phyloP scores from a whole-genome alignment of 2,888 invertebrate genomes.

The Spicauda simplicius region DNA sequence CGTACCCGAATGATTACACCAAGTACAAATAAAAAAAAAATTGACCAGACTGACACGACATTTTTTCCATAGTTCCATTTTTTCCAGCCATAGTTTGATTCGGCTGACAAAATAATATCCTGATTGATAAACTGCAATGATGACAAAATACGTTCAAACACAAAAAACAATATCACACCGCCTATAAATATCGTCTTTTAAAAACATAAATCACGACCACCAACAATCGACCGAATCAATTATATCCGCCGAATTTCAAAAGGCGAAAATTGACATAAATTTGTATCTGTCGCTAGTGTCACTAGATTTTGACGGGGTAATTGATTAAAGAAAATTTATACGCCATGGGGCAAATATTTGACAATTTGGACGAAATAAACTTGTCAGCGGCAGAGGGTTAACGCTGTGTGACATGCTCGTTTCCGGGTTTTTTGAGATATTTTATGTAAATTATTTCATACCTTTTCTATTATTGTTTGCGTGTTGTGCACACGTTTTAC shows the following conservation, averaged over 20 bases:
- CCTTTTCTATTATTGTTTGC: too few species aligned
- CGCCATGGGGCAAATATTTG: slow-evolving; percentile 17
- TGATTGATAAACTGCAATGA: too few species aligned
- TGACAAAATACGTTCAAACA: background rate
- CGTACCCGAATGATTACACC: too few species aligned
- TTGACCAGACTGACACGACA: too few species aligned
- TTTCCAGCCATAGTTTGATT: too few species aligned
- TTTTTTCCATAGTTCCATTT: too few species aligned
- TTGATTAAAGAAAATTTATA: slow-evolving; percentile 20
- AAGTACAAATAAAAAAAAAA: too few species aligned
- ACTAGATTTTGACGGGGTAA: background rate
- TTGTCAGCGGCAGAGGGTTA: slow-evolving; percentile 22
- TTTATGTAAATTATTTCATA: background rate
- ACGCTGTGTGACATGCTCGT: background rate
- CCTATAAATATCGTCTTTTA: background rate
- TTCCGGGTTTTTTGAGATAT: background rate
- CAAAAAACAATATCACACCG: background rate
- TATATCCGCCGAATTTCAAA: background rate
- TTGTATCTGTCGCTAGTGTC: slow-evolving; percentile 10
- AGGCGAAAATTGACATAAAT: slow-evolving; percentile 8
- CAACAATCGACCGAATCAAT: background rate
- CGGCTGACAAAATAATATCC: too few species aligned
- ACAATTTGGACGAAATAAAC: slow-evolving; percentile 20
- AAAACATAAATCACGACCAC: too few species aligned
- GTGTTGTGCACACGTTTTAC: too few species aligned